Evolutionary conservation across 2,797 vertebrate species (phyloP).

Genomic region (Clamator glandarius): DNA sequence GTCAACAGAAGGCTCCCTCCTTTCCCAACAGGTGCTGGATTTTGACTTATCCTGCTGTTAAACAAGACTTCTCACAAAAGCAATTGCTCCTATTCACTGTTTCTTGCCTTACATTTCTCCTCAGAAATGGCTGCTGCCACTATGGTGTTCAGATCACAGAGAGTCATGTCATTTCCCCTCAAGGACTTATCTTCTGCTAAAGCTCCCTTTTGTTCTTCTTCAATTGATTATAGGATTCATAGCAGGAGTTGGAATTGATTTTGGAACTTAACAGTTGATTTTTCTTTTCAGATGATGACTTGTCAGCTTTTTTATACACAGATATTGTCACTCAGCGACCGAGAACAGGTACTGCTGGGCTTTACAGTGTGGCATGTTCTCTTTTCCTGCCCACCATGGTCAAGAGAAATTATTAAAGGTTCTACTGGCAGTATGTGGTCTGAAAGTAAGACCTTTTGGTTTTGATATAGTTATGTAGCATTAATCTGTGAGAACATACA

Average conservation of each 20-base stretch:
- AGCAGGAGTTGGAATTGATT: background rate
- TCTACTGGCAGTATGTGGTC: background rate
- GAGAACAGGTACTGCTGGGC: background rate
- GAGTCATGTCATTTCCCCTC: background rate
- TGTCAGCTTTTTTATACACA: background rate
- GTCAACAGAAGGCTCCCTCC: background rate
- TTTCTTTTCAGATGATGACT: background rate
- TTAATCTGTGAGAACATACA: background rate
- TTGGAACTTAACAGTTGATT: background rate
- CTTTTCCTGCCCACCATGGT: background rate
- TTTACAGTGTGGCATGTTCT: background rate
- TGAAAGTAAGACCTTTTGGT: background rate
- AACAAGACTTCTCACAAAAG: background rate
- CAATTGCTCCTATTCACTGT: background rate
- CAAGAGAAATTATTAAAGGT: background rate
- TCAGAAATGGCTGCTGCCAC: background rate
- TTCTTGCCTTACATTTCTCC: background rate
- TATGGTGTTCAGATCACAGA: fast-evolving
- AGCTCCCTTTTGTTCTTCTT: background rate
- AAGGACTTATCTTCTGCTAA: background rate
- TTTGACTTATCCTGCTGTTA: background rate
- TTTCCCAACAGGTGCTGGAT: background rate
- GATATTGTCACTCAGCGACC: background rate
- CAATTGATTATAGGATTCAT: background rate
- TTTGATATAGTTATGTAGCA: background rate